Base-by-base conservation (phyloP, 2,113 vertebrate species). In the Nyctereutes procyonoides region DNA sequence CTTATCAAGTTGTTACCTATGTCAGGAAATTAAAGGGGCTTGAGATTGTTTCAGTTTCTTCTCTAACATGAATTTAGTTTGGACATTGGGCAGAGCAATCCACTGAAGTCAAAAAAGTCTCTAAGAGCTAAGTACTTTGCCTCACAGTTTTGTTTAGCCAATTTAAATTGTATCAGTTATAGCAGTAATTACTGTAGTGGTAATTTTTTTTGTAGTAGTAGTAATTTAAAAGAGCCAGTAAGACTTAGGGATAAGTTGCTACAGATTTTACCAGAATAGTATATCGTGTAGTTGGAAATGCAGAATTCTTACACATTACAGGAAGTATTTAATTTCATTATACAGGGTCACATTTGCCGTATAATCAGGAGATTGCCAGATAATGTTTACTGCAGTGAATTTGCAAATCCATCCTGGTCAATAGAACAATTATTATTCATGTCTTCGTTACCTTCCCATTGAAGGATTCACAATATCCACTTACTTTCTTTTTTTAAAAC, bases 351-450 rank as follows among this genome's bases (percentile, higher is more conserved):
- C 96, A 96, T 97, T 98, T 97, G 94, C 92, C 92, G 89, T 13
- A 28, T 83, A 80, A 90, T 83, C 48, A 95, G 90, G 79, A 93
- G 94, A 77, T 82, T 56, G 88, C 65, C 38, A 90, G 86, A 90
- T 82, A 87, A 85, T 79, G 38, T 90, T 98, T 98, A 99, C 96
- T 99, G 99, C 96, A 99, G 98, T 38, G 99, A 99, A 97, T 99
- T 99, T 97, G 99, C 99, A 85, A 99, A 99, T 97, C 99, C 99
- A 53, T 99, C 99, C 67, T 99, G 99, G 97, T 99, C 99, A 87
- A 99, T 99, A 96, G 99, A 99, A 56, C 99, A 99, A 0, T 99
- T 99, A 1, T 99, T 99, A 98, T 99, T 99, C 96, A 98, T 99
- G 97, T 99, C 99, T 80, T 99, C 99, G 73, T 99, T 65, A 55